Percentiles rank a stretch among this genome's conserved stretches.
Evolutionary conservation across 2,888 invertebrate species (phyloP).

Genomic region (Tolmerus cingulatus): DNA sequence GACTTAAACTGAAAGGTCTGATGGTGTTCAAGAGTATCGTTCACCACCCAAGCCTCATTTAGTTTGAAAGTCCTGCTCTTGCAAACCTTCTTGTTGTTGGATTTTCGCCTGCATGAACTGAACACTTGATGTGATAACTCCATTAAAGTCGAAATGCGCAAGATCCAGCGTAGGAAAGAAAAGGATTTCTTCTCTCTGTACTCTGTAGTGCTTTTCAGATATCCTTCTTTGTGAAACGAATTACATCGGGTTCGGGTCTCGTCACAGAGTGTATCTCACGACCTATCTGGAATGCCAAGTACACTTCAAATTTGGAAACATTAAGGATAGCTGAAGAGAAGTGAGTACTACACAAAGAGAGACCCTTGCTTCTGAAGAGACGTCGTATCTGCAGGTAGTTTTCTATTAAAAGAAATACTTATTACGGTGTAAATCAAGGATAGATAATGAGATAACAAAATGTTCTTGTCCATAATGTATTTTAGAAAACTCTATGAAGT

Average conservation of each 20-base stretch:
- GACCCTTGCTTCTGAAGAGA: neutral
- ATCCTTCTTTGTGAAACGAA: neutral
- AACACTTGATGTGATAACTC: neutral
- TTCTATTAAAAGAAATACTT: neutral
- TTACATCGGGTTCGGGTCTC: neutral
- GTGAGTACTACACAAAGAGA: neutral
- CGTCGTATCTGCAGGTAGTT: neutral
- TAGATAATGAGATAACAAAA: neutral
- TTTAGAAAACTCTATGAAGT: neutral
- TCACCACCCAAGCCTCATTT: conserved; percentile 4
- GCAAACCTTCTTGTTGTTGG: neutral
- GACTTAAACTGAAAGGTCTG: conserved; percentile 22
- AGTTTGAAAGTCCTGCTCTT: conserved; percentile 8
- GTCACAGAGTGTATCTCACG: neutral
- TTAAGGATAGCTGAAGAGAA: neutral
- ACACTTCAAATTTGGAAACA: neutral
- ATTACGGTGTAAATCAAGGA: neutral
- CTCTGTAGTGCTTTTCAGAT: neutral
- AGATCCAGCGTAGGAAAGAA: neutral
- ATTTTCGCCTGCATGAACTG: neutral
- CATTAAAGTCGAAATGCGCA: neutral
- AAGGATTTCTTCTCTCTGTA: neutral
- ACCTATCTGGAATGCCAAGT: neutral
- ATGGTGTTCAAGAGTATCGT: neutral
- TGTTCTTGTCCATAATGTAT: neutral